Evolutionary conservation across 2,797 vertebrate genomes (phyloP).

Genomic region (Echiichthys vipera): DNA sequence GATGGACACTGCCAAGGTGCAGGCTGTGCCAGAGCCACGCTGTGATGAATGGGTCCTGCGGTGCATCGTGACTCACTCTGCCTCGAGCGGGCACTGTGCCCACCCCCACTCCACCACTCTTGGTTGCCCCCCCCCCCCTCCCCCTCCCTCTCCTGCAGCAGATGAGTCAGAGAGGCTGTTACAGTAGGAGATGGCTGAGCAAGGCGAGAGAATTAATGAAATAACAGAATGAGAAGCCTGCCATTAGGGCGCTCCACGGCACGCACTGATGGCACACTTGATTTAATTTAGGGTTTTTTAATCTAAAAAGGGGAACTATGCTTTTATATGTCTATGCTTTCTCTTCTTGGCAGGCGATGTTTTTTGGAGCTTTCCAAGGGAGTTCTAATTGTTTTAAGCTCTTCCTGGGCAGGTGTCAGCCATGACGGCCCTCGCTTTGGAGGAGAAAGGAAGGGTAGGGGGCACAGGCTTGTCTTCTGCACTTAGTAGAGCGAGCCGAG

Average conservation of each 20-base stretch:
- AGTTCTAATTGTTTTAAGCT: conserved; percentile 77
- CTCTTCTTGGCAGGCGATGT: conserved; percentile 64
- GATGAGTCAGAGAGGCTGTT: conserved; percentile 82
- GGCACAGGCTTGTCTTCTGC: conserved; percentile 22
- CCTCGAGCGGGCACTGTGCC: conserved; percentile 61
- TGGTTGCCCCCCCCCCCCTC: conserved; percentile 51
- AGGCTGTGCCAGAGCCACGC: conserved; percentile 57
- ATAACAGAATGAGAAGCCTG: conserved; percentile 65
- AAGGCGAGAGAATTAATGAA: conserved; percentile 72
- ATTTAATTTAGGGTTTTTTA: conserved; percentile 81
- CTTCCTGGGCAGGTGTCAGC: conserved; percentile 77
- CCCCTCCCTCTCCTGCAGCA: conserved; percentile 68
- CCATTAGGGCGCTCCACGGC: conserved; percentile 65
- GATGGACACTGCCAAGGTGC: conserved; percentile 71
- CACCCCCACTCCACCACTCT: conserved; percentile 62
- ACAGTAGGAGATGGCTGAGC: conserved; percentile 66
- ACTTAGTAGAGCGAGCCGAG: conserved; percentile 29
- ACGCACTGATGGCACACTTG: conserved; percentile 66
- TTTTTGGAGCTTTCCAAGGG: conserved; percentile 60
- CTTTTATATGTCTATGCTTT: conserved; percentile 66
- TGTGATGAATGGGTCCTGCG: conserved; percentile 76
- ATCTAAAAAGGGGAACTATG: conserved; percentile 70
- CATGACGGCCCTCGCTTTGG: conserved; percentile 42
- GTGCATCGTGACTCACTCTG: conserved; percentile 77
- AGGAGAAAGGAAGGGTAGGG: conserved; percentile 55